These are phyloP conservation scores for Idris sp. DNA, from an alignment of 1,140 invertebrate genomes.

Conservation along the genomic window DNA sequence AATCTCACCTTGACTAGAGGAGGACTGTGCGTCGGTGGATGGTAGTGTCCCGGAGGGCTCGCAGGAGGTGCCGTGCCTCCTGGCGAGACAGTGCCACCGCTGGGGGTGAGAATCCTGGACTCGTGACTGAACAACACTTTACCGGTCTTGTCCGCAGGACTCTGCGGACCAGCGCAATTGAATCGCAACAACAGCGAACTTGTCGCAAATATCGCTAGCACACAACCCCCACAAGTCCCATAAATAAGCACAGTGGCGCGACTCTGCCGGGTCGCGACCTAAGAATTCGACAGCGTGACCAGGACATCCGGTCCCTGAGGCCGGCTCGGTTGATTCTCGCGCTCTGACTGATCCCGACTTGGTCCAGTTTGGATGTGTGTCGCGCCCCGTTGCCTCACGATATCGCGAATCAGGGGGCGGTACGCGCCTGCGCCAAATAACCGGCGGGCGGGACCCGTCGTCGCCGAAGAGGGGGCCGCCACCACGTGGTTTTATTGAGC, in stretches of 20 bases:
- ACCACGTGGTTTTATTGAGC: slow-evolving; percentile 77
- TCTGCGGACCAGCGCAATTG: slow-evolving; percentile 66
- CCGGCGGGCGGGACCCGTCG: slow-evolving; percentile 58
- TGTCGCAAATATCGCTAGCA: no score
- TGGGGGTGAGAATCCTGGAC: slow-evolving; percentile 78
- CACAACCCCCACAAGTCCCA: no score
- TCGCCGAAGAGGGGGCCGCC: slow-evolving; percentile 54
- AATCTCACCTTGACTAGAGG: slow-evolving; percentile 76
- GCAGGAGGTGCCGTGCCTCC: slow-evolving; percentile 75
- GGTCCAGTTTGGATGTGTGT: slow-evolving; percentile 55
- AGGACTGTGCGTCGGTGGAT: slow-evolving; percentile 71
- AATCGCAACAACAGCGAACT: no score
- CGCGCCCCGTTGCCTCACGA: slow-evolving; percentile 39
- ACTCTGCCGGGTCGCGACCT: no score
- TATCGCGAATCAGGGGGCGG: slow-evolving; percentile 62
- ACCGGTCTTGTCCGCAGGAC: slow-evolving; percentile 69
- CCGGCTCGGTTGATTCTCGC: no score
- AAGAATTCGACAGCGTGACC: no score
- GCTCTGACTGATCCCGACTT: slow-evolving; percentile 49
- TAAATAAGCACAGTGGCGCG: no score
- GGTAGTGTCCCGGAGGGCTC: slow-evolving; percentile 74
- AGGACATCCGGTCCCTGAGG: no score
- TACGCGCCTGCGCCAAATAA: slow-evolving; percentile 63
- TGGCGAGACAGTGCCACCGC: slow-evolving; percentile 74
- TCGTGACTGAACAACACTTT: slow-evolving; percentile 78